Evolutionary conservation across 2,113 vertebrate genomes (phyloP).

Genomic region (Polypterus bichir): DNA sequence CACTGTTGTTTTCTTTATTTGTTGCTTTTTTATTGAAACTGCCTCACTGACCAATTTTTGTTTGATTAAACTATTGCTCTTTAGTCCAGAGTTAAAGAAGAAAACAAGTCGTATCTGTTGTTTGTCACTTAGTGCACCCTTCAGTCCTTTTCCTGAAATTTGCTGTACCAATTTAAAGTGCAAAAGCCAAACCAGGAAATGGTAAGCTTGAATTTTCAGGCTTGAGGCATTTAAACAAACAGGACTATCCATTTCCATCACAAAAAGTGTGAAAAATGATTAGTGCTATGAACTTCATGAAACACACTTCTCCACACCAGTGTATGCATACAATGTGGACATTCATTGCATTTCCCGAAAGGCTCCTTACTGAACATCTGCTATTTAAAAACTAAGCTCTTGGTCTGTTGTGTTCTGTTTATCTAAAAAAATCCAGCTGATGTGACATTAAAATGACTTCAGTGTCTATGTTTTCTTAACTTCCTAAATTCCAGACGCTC

Average conservation of each 20-base stretch:
- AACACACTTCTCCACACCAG: slow-evolving; percentile 43
- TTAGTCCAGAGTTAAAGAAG: slow-evolving; percentile 4
- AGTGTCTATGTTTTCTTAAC: slow-evolving; percentile 56
- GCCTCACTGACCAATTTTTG: no score
- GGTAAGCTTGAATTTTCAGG: slow-evolving; percentile 33
- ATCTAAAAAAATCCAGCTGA: slow-evolving; percentile 60
- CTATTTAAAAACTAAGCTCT: no score
- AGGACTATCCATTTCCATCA: slow-evolving; percentile 45
- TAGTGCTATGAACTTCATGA: slow-evolving; percentile 25
- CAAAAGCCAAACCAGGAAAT: no score
- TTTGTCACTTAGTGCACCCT: slow-evolving; percentile 24
- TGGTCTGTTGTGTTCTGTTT: slow-evolving; percentile 60
- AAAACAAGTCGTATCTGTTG: slow-evolving; percentile 25
- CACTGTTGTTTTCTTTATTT: no score
- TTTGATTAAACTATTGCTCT: no score
- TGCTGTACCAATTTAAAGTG: no score
- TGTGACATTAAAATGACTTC: slow-evolving; percentile 56
- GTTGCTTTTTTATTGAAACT: no score
- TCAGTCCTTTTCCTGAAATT: slow-evolving; percentile 17
- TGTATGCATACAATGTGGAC: slow-evolving; percentile 51
- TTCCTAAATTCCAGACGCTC: slow-evolving; percentile 31
- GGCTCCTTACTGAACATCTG: slow-evolving; percentile 43
- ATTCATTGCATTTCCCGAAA: slow-evolving; percentile 48
- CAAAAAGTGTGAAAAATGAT: slow-evolving; percentile 51
- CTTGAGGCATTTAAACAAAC: slow-evolving; percentile 51